Base-by-base conservation (phyloP, 2,888 invertebrate genomes). In the Axea sp. region DNA sequence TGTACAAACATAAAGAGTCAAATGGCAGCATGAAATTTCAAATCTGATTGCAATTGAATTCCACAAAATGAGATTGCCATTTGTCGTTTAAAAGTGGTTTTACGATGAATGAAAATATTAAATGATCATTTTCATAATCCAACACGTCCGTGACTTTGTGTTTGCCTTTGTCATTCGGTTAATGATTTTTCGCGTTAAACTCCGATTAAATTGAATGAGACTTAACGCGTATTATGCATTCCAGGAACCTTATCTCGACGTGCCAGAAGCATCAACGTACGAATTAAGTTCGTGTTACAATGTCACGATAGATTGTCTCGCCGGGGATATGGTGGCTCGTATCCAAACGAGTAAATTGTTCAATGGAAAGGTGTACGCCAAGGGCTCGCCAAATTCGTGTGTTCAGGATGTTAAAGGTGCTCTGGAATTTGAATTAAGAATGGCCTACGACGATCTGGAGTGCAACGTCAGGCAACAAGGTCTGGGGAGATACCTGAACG, bases 231-330 rank as follows among this genome's bases (percentile, higher is more conserved):
- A n/a, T 51, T 49, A 22, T 31, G 39, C 31, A 77, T 86, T 89
- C 62, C 86, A 94, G 93, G 94, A 96, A 82, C 96, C 96, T 26
- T 96, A 96, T 88, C 90, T 96, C 81, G 95, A 95, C 87, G 96
- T 96, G 24, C 94, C 95, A 15, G 96, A 96, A 89, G 96, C 96
- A 6, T 93, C 96, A 22, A 96, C 96, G 7, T 96, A 95, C 89
- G 97, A 97, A 89, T 89, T 97, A 77, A 94, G 95, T 79, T 96
- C 96, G 14, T 97, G 97, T 88, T 97, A 97, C 91, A 97, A 97
- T 88, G 96, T 97, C 41, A 95, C 94, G 80, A 96, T 97, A 84
- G 96, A 96, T 88, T 97, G 97, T 85, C 92, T 96, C 59, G 92
- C 95, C 17, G 95, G 96, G 53, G 96, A 97, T 87, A 97, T 97